These are phyloP conservation scores for Ericerus pela DNA, from an alignment of 1,140 invertebrate species.

Conservation along the genomic window DNA sequence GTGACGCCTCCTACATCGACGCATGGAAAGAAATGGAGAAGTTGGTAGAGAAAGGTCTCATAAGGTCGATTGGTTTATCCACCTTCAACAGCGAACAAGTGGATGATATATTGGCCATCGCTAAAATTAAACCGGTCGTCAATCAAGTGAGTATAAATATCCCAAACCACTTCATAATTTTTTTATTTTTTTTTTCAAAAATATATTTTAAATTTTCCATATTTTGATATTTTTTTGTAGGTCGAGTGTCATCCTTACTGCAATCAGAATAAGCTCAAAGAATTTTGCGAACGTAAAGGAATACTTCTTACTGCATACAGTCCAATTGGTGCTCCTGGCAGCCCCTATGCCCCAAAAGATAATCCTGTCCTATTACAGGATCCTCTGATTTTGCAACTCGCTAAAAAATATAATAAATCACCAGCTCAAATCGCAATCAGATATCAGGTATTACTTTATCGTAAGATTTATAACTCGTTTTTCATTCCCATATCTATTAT, in stretches of 20 bases:
- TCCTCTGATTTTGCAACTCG: constrained; percentile 42
- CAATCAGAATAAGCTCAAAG: constrained; percentile 55
- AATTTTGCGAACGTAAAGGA: constrained; percentile 48
- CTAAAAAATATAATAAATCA: constrained; percentile 48
- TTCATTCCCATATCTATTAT: not conserved
- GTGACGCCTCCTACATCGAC: constrained; percentile 26
- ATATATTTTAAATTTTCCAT: not conserved
- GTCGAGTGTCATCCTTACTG: constrained; percentile 77
- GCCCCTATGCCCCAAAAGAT: constrained; percentile 35
- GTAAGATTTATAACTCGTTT: constrained; percentile 5
- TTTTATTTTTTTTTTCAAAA: not conserved
- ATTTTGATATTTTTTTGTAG: constrained; percentile 28
- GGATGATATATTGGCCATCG: constrained; percentile 43
- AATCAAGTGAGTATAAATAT: constrained; percentile 45
- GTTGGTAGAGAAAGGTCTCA: constrained; percentile 46
- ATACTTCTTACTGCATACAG: constrained; percentile 65
- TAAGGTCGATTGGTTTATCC: constrained; percentile 67
- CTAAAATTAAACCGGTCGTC: constrained; percentile 52
- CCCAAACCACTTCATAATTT: not conserved
- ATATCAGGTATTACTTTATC: constrained; percentile 34
- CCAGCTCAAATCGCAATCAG: constrained; percentile 52
- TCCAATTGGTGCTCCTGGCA: constrained; percentile 53
- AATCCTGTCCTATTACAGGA: constrained; percentile 49
- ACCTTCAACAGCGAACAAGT: constrained; percentile 78
- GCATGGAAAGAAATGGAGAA: constrained; percentile 63